Conservation (phyloP, 2,113 vertebrate species). For the Macroglossus sobrinus region DNA sequence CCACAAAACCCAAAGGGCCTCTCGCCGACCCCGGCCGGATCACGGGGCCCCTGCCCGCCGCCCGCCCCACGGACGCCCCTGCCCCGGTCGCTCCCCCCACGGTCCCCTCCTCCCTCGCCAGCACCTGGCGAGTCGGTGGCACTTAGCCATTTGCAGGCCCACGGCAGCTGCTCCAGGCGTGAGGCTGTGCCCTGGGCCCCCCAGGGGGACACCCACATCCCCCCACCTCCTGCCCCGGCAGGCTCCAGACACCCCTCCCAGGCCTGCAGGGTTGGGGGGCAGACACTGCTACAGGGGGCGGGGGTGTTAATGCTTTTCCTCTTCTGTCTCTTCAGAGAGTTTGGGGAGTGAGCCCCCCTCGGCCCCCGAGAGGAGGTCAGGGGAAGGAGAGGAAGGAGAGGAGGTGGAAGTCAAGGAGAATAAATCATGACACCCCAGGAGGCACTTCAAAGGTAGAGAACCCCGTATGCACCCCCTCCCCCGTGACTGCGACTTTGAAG, state of each 20-base stretch:
- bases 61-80: too few relatives aligned
- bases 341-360: slow-evolving; percentile 23
- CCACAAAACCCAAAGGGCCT: not conserved
- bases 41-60: too few relatives aligned
- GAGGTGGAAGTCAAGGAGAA: slow-evolving; percentile 5
- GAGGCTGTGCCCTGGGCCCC: not conserved
- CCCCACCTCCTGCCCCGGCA: not conserved
- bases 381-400: slow-evolving; percentile 21
- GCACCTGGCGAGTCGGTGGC: not conserved
- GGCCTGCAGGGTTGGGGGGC: too few relatives aligned
- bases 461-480: not conserved
- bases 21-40: too few relatives aligned
- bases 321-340: slow-evolving; percentile 57
- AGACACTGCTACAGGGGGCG: too few relatives aligned
- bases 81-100: not conserved
- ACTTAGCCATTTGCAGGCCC: accelerated
- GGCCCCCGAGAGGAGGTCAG: slow-evolving; percentile 14
- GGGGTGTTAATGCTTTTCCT: not conserved
- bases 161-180: not conserved
- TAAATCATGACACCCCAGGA: slow-evolving; percentile 18
- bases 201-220: not conserved
- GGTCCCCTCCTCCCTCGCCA: not conserved
- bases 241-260: too few relatives aligned
- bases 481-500: not conserved
- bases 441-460: slow-evolving; percentile 49